Evolutionary conservation across 2,797 vertebrate genomes (phyloP).

Genomic region (Clarias platycephalus): DNA sequence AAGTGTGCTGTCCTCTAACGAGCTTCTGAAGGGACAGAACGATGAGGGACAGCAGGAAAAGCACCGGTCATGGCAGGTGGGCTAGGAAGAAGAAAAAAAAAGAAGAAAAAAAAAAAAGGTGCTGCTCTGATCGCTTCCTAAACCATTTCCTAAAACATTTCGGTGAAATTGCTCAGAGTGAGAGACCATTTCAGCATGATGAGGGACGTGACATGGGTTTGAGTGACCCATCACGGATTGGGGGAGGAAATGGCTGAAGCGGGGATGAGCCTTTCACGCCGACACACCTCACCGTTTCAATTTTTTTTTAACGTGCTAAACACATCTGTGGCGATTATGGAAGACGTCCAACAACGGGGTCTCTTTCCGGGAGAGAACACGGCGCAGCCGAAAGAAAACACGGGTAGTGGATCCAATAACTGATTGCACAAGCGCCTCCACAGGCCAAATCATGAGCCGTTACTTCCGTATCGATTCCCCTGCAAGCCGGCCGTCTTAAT

Average conservation of each 20-base stretch:
- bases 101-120: no score
- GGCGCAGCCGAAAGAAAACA: background rate
- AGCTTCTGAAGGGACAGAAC: background rate
- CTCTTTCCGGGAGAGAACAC: no score
- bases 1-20: background rate
- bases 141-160: background rate
- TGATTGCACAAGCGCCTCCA: constrained; percentile 4
- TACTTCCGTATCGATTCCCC: constrained; percentile 45
- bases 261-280: background rate
- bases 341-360: background rate
- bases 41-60: constrained; percentile 7
- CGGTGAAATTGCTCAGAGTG: background rate
- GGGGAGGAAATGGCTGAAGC: background rate
- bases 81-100: no score
- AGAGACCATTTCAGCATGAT: no score
- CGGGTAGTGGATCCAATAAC: background rate
- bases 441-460: constrained; percentile 46
- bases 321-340: background rate
- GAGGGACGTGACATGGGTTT: background rate
- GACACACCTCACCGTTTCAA: background rate
- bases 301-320: no score
- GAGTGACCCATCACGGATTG: no score
- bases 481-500: constrained; percentile 47
- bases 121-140: background rate
- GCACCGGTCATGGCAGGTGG: background rate